Base-by-base conservation (phyloP, 2,797 vertebrate species). In the Darevskia nairensis region DNA sequence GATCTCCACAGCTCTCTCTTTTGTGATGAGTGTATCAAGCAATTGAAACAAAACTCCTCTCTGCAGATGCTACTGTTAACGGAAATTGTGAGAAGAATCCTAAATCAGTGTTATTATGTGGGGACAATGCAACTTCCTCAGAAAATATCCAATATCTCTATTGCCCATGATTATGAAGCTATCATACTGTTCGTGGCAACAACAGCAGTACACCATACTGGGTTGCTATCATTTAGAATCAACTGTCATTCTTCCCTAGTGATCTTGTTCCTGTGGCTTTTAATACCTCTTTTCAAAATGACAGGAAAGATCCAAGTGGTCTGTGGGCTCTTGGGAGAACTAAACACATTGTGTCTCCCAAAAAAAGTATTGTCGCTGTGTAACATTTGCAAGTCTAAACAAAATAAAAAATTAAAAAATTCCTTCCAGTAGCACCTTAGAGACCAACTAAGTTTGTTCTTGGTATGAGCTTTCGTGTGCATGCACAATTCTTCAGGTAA, bases 31-130 rank as follows among this genome's bases (percentile, higher is more conserved):
- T 91, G 78, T 86, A 90, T 90, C 90, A 90, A 77, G 64, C 17
- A 80, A 92, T 85, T 80, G 86, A 89, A 91, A 87, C 69, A 92
- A 92, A 93, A 93, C 86, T 88, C n/a, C 78, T 95, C 64, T 93
- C 93, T 93, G 91, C 93, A 94, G 90, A 89, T 94, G 89, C 86
- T 77, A 84, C 83, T 93, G 89, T 94, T 94, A 74, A 94, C 83
- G 85, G 85, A 86, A 89, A 82, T 68, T 66, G 35, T 88, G 86
- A 95, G 86, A 89, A 94, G 88, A 93, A 94, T 92, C 86, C 92
- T 87, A 94, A 92, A 94, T 95, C 81, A 95, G 5, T 91, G 88
- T 81, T 92, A 90, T 94, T 95, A 91, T 93, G 88, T 92, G 55
- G 83, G 90, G 92, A 93, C 88, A 94, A 92, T 90, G 81, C 74